phyloP scores from a whole-genome alignment of 2,888 invertebrate genomes.

The Phortica magna region DNA sequence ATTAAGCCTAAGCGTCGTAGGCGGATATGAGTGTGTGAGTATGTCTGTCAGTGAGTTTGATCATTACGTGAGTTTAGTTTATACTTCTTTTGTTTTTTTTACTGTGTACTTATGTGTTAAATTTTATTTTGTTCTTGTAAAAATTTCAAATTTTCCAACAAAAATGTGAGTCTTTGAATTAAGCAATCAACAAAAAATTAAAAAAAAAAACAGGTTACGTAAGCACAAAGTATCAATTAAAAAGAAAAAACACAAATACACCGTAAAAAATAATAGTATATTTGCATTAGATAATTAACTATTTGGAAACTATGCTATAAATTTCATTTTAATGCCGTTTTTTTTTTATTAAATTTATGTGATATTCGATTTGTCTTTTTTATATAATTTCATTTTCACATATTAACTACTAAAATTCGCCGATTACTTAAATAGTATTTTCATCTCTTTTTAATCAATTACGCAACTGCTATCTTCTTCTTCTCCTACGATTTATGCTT shows the following conservation, averaged over 20 bases:
- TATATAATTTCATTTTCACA: slow-evolving; percentile 29
- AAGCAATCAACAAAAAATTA: no score
- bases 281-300: not conserved
- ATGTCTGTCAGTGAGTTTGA: not conserved
- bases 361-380: slow-evolving; percentile 52
- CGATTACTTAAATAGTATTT: slow-evolving; percentile 68
- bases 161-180: no score
- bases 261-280: not conserved
- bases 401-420: slow-evolving; percentile 65
- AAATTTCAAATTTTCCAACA: not conserved
- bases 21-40: slow-evolving; percentile 6
- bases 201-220: no score
- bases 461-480: not conserved
- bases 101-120: not conserved
- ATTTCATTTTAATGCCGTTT: not conserved
- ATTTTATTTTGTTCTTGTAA: not conserved
- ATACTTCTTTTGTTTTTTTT: not conserved
- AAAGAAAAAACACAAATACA: no score
- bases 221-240: no score
- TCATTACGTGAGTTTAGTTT: not conserved
- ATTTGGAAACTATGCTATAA: not conserved
- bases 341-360: slow-evolving; percentile 40
- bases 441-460: slow-evolving; percentile 49
- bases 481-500: not conserved
- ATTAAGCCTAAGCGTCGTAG: not conserved